Evolutionary conservation across 1,140 invertebrate genomes (phyloP).

Genomic region (Aphis craccivora): DNA sequence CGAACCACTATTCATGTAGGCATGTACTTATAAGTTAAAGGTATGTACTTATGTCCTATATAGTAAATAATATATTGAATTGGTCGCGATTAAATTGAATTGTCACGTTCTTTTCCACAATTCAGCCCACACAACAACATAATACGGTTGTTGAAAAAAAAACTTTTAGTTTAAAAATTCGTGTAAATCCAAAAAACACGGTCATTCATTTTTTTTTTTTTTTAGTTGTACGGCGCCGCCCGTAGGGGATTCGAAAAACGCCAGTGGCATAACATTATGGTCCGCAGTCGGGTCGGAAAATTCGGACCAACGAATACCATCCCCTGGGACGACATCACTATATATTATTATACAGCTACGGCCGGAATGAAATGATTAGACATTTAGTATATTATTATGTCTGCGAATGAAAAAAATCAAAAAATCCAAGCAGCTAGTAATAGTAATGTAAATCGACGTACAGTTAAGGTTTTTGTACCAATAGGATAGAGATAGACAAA

Average conservation of each 20-base stretch:
- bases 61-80: slow-evolving; percentile 1
- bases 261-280: not conserved
- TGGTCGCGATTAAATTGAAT: not conserved
- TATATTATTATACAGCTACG: not conserved
- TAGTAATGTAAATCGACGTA: not conserved
- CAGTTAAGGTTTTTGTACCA: not conserved
- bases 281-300: not conserved
- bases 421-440: not conserved
- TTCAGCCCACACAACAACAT: not conserved
- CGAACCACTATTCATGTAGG: not conserved
- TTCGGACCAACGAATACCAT: not conserved
- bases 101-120: not conserved
- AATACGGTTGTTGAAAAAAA: not conserved
- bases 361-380: slow-evolving; percentile 2
- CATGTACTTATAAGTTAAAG: not conserved
- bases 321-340: not conserved
- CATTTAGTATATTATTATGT: not conserved
- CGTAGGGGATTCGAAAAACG: not conserved
- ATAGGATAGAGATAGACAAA: too few relatives aligned
- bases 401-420: not conserved
- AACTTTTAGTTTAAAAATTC: slow-evolving; percentile 33
- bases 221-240: not conserved
- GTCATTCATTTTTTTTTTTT: not conserved
- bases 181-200: slow-evolving; percentile 10
- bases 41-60: not conserved